Conservation (phyloP, 2,888 invertebrate species). For the Pseudococcus longispinus region DNA sequence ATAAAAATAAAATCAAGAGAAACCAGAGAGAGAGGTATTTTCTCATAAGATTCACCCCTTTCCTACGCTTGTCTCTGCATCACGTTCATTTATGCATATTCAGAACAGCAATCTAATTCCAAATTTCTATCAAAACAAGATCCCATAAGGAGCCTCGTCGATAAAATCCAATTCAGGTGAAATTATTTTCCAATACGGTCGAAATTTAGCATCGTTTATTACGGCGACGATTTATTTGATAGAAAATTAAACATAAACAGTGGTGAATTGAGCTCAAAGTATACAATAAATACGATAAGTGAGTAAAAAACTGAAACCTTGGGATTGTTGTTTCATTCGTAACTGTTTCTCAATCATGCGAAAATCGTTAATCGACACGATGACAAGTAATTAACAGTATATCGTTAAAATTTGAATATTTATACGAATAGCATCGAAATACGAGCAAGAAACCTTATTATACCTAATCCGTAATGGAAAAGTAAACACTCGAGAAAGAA, state of each 20-base stretch:
- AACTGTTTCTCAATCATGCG: slow-evolving; percentile 10
- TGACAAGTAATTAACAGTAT: slow-evolving; percentile 15
- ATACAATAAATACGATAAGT: neutral
- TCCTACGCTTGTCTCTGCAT: neutral
- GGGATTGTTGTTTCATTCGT: neutral
- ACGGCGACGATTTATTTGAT: neutral
- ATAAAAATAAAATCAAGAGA: no score
- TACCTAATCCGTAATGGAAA: neutral
- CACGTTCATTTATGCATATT: no score
- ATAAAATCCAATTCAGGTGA: neutral
- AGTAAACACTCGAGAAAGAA: neutral
- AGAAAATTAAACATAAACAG: neutral
- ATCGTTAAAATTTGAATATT: neutral
- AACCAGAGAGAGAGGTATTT: no score
- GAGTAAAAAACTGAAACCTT: neutral
- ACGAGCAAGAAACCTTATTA: neutral
- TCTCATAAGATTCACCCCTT: neutral
- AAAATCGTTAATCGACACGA: slow-evolving; percentile 16
- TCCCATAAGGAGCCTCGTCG: neutral
- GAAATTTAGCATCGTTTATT: neutral
- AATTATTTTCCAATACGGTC: neutral
- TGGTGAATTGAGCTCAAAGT: neutral
- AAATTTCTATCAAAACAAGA: neutral
- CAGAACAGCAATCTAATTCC: neutral
- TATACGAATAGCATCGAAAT: neutral